Base-by-base conservation (phyloP, 2,797 vertebrate species). In the Nasua narica region DNA sequence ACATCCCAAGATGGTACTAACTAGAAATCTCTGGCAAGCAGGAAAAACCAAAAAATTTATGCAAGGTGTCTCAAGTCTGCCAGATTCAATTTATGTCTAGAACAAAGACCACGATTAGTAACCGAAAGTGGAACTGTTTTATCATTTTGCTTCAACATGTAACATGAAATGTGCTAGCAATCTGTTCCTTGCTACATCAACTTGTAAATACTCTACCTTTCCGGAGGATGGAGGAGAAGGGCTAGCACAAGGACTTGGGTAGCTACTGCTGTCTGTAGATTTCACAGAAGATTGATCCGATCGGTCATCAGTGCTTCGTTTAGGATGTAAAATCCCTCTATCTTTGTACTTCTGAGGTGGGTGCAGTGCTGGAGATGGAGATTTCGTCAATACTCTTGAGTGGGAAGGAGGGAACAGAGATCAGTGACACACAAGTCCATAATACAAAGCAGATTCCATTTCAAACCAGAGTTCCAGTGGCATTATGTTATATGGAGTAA, bases 161-260 rank as follows among this genome's bases (percentile, higher is more conserved):
- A 85, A 86, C 13, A 58, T 74, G 21, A 87, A 21, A 89, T 11
- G 9, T 25, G 32, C 18, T 92, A 54, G 25, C 62, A 72, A 54
- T 50, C 25, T 77, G 32, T 43, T 94, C 43, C n/a, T 81, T 43
- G 77, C 29, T 52, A 16, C 8, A 94, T 48, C 52, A 67, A 54
- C 18, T 46, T 91, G 23, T 16, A 35, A 84, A 37, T 40, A 95
- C 72, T 81, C 60, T 99, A 99, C 99, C 99, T 99, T 99, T 97
- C 94, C 98, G 96, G 98, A 98, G 9, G 98, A 52, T 35, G 98
- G 97, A 76, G 98, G 98, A 67, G 98, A 98, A 81, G 98, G 98
- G 95, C 99, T 99, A 83, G 97, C 98, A 96, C 98, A 98, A 1
- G 99, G 98, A 82, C 99, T 99, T 82, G 98, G 98, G 79, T 98